Evolutionary conservation across 2,888 invertebrate genomes (phyloP).

Genomic region (Drosophila pseudotakahashii): DNA sequence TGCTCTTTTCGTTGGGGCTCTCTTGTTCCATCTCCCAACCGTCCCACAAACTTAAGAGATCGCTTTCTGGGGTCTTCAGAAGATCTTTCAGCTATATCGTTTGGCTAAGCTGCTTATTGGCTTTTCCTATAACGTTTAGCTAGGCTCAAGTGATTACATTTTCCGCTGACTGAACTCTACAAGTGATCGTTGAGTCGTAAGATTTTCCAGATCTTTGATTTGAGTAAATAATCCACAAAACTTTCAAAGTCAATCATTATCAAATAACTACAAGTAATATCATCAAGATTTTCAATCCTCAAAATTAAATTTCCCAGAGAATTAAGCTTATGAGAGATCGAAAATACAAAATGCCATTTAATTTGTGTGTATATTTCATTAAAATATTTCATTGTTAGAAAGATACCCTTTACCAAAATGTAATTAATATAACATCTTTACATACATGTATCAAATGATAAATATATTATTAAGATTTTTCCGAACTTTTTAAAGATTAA

Average conservation of each 20-base stretch:
- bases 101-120: constrained; percentile 22
- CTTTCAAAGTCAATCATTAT: neutral
- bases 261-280: neutral
- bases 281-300: no score
- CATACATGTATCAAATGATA: no score
- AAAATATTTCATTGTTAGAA: no score
- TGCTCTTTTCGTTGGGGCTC: constrained; percentile 23
- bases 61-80: constrained; percentile 4
- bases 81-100: constrained; percentile 6
- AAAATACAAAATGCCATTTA: no score
- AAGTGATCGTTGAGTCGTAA: neutral
- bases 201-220: neutral
- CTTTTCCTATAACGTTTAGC: constrained; percentile 1
- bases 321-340: neutral
- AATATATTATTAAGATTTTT: no score
- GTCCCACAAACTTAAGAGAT: constrained; percentile 42
- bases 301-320: neutral
- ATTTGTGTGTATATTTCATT: no score
- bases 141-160: constrained; percentile 7
- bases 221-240: neutral
- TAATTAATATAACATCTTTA: no score
- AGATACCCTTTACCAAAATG: no score
- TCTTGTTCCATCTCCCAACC: constrained; percentile 55
- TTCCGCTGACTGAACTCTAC: constrained; percentile 11
- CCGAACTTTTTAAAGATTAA: no score